Percentiles rank a stretch among this genome's conserved stretches.
Evolutionary conservation across 2,113 vertebrate genomes (phyloP).

Genomic region (Micronisus gabar): DNA sequence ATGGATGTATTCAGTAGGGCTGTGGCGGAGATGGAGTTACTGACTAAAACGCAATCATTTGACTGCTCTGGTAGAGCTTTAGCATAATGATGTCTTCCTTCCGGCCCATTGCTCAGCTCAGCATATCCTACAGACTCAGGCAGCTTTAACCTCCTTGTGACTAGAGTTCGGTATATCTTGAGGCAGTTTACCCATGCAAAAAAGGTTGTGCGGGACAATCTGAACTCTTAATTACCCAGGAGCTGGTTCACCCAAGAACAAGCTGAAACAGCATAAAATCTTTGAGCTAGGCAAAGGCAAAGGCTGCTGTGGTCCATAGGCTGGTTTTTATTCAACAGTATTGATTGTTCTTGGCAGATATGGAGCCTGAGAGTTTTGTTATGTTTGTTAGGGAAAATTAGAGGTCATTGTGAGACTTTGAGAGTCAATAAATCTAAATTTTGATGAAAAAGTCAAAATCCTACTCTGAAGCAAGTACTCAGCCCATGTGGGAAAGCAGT

Average conservation of each 20-base stretch:
- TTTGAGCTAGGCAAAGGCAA: neutral
- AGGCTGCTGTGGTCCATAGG: neutral
- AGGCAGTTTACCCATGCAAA: neutral
- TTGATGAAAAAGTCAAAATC: constrained; percentile 41
- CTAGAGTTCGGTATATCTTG: neutral
- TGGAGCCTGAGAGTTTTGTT: neutral
- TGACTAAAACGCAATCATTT: neutral
- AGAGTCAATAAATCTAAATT: constrained; percentile 40
- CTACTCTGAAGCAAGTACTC: neutral
- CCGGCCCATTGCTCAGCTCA: neutral
- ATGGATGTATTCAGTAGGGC: neutral
- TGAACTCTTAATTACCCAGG: neutral
- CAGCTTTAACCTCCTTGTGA: neutral
- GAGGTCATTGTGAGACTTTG: neutral
- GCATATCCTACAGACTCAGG: neutral
- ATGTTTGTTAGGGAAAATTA: constrained; percentile 35
- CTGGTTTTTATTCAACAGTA: constrained; percentile 10
- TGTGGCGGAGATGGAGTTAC: neutral
- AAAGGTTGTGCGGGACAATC: neutral
- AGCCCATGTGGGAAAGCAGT: neutral
- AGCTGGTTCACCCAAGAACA: neutral
- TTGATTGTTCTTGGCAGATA: constrained; percentile 28
- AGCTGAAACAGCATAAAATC: constrained; percentile 3
- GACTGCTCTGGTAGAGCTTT: neutral
- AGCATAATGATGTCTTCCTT: neutral